Evolutionary conservation across 1,140 invertebrate genomes (phyloP), one percentile per base, ranked within the genome.

Genomic region (Drosophila jambulina): DNA sequence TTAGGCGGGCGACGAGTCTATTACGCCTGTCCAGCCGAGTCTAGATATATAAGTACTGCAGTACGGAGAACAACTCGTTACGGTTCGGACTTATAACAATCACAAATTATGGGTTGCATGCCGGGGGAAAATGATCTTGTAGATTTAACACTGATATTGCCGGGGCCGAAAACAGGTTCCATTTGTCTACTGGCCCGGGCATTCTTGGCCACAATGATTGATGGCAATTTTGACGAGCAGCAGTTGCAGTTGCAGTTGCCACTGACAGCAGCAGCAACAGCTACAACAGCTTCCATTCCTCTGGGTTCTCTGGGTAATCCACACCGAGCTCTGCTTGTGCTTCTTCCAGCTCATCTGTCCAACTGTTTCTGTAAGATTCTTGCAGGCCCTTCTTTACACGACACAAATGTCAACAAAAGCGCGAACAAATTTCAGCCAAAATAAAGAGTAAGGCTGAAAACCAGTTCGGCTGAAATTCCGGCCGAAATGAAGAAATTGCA

Each of bases 131-230:
- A 90, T 90, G 85, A 90, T 91, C 85, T 90, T 90, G 85, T 90
- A 85, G 85, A 90, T 85, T 91, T 91, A 90, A 91, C 86, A 86
- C 85, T 91, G 85, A 90, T 90, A 90, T 81, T 62, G 68, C 34
- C 43, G 9, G 51, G 34, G 21, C 53, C 53, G 5, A 56, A 79
- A 88, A 88, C 83, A 88, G 83, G 83, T 86, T 86, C 80, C 84
- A 86, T 82, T 87, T 78, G 56, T 61, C 75, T 77, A 64, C 61
- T 77, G 70, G 70, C 61, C 77, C 68, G 68, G 69, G 78, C 78
- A 84, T 87, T 82, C 78, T 85, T 80, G 85, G 58, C 75, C 64
- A 43, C 74, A 68, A 76, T 61, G 69, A 69, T 70, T 70, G 67
- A 70, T 70, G 65, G 71, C 42, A 43, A 68, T 70, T 70, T 70